Evolutionary conservation across 2,797 vertebrate genomes (phyloP), one percentile per base, ranked within the genome.

Genomic region (Mormyrops boulengeri): DNA sequence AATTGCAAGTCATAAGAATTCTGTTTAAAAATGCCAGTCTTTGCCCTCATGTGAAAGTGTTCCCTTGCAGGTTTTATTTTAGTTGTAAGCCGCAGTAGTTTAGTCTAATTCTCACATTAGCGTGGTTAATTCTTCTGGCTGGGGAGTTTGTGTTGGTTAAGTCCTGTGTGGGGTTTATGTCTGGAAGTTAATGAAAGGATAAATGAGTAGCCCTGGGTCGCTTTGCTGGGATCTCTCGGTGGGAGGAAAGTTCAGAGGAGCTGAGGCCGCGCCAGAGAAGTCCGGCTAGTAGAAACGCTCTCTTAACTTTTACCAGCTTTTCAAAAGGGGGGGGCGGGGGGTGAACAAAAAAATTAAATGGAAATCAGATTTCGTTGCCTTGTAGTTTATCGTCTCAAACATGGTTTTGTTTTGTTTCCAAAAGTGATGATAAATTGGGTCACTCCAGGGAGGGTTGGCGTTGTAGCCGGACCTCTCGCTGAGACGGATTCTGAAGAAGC

Each of bases 151-250:
- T 50, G 60, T 60, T 34, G 44, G 17, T 89, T 50, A 60, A 69
- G 17, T 77, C n/a, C 52, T 73, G 30, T 53, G 34, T 14, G 55
- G n/a, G 49, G 14, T 73, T 87, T 50, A 69, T 66, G 66, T 38
- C 66, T 73, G 66, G 41, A 30, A 85, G 84, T 86, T 52, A 84
- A 86, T 85, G 57, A 53, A 66, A 85, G 50, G 69, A 86, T 41
- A 87, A 87, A 77, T 30, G 44, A 9, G 62, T 86, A 38, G 55
- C 50, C 84, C 14, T 11, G 44, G 84, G 82, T 34, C 12, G 17
- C 47, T 30, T 73, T 69, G 52, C 55, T 80, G 73, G 38, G 38
- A 14, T 53, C 89, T 8, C 73, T 30, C 57, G 22, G 22, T 88
- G n/a, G 55, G 34, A 52, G 69, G 60, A 60, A 47, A 52, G 88